Conservation (phyloP, 1,140 invertebrate species). For the Copidosoma floridanum region DNA sequence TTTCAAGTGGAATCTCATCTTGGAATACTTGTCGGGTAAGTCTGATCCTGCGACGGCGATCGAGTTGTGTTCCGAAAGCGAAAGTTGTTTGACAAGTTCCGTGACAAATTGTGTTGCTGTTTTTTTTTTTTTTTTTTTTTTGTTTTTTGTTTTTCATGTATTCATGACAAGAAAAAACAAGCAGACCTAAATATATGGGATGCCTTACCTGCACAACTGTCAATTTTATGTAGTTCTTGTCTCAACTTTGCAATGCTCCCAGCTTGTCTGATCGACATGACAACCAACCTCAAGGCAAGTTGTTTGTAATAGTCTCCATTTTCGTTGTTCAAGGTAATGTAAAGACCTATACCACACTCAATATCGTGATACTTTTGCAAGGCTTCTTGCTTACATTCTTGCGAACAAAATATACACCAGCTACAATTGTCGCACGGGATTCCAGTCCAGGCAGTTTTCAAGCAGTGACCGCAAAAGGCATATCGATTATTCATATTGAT, state of each 20-base stretch:
- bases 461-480: constrained; percentile 74
- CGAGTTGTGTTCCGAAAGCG: too few species aligned
- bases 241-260: constrained; percentile 52
- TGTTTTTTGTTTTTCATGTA: too few species aligned
- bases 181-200: constrained; percentile 47
- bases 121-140: too few species aligned
- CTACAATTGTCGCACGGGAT: constrained; percentile 67
- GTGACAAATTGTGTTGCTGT: constrained; percentile 13
- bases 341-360: constrained; percentile 71
- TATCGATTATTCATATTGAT: constrained; percentile 61
- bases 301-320: constrained; percentile 65
- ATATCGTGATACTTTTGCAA: constrained; percentile 65
- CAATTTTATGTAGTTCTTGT: constrained; percentile 49
- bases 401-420: constrained; percentile 69
- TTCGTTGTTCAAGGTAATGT: constrained; percentile 58
- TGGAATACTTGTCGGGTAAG: too few species aligned
- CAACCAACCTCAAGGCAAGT: constrained; percentile 63
- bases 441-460: constrained; percentile 59
- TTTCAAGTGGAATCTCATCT: too few species aligned
- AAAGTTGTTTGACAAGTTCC: constrained; percentile 39
- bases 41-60: too few species aligned
- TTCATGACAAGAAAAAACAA: neutral
- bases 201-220: constrained; percentile 42
- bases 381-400: constrained; percentile 64
- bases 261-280: constrained; percentile 60